Evolutionary conservation across 2,888 invertebrate genomes (phyloP), one percentile per base, ranked within the genome.

Genomic region (Heliconius ismenius): DNA sequence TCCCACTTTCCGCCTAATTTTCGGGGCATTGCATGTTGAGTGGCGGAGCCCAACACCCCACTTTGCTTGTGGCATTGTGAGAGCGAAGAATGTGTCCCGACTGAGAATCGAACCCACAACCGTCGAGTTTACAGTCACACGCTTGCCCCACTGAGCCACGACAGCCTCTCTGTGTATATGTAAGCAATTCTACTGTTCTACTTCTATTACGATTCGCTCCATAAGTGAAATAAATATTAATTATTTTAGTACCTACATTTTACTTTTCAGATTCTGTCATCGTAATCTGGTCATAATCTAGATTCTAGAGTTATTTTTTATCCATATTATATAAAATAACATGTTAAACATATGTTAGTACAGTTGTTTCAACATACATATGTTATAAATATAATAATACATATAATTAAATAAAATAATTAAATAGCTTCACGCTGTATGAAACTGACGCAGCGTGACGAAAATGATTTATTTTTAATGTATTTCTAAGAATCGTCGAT

Each of bases 401-500:
- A 32, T 32, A 32, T 32, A 32, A 32, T 32, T 7, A 32, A 32
- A 32, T 7, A 32, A 32, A 32, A 32, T 0, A 32, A 7, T 32
- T 32, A 32, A 32, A 32, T 32, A 32, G 32, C 32, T 32, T 32
- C 32, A 7, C 32, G 32, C 32, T 32, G 9, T 32, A 32, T 32
- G 32, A 32, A 32, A 1, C 32, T 32, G 32, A 32, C 32, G 32
- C 32, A 32, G 32, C n/a, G 15, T 67, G 24, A 39, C 39, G 24
- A 67, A 67, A 39, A 24, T 24, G n/a, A 39, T 67, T 67, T 67
- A 36, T n/a, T 60, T 32, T 60, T 68, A 39, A 32, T 73, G 60
- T 28, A 62, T 28, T 67, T 54, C 39, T 49, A 67, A 69, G 54
- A 69, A 70, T 70, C 54, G 28, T 32, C 2, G 15, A n/a, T 70